Evolutionary conservation across 2,888 invertebrate genomes (phyloP), one percentile per base, ranked within the genome.

Genomic region (Listrodromus nycthemerus): DNA sequence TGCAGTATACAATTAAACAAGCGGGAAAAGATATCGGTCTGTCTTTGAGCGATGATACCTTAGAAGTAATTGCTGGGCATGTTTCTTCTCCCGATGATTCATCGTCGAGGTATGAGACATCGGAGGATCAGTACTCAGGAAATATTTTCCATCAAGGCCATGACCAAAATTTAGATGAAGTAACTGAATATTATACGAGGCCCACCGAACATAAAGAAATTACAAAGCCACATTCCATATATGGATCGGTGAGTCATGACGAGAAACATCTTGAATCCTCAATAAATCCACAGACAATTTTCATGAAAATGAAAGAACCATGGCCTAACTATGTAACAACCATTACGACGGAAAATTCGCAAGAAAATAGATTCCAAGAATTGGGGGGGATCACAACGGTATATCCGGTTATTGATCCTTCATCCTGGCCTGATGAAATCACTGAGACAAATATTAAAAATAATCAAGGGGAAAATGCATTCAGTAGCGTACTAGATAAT

Each of bases 301-400:
- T 67, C 37, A 10, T 24, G 16, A 67, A n/a, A 16, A 61, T 55
- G 58, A 45, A 61, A 19, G 52, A 41, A 24, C 58, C 77, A 7
- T 24, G 5, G 13, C 13, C 55, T 19, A 6, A 67, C 6, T 55
- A 55, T 0, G 16, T 4, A 16, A 7, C 13, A 0, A 58, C 55
- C 3, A 45, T 55, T 21, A 6, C 16, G 16, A 19, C 13, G 13
- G 30, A 27, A 1, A n/a, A 16, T 33, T 33, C n/a, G 8, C 19
- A 45, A 3, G 10, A 5, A 41, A 61, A n/a, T 27, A 10, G 27
- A 73, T 45, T 61, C 0, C 24, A 27, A 41, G 13, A 5, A 45
- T 61, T 5, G 41, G 58, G 45, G 13, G 1, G 30, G 61, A 10
- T 73, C 58, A 27, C 71, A 27, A 73, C 24, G 10, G n/a, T 73